Evolutionary conservation across 92 coral and sea anemone genomes (phyloP), one percentile per base, ranked within the genome.

Genomic region (Meandrina meandrites): DNA sequence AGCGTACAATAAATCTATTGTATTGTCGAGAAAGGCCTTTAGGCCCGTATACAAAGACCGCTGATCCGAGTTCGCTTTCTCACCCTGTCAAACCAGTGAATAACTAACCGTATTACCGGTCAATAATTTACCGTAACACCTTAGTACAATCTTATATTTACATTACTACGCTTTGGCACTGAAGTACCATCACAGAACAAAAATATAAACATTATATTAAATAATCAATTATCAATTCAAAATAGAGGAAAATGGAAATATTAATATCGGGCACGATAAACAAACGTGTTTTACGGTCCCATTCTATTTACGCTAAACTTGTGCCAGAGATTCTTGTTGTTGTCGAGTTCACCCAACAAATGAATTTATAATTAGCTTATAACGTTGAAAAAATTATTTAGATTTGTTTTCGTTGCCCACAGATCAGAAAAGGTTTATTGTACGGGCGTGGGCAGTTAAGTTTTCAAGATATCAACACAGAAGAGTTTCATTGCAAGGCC

Each of bases 21-120:
- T 54, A 54, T 73, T 28, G 80, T 75, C 80, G 45, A 73, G 30
- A 74, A 74, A 35, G 87, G 78, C 53, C 75, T 75, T 68, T 62
- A 22, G 73, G 75, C 56, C 56, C 51, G 18, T 10, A 21, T 45
- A 69, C 77, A 70, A 69, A 69, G 66, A 75, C 77, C 77, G 86
- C 78, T 82, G 62, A 34, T 82, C 80, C 80, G 42, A 68, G 86
- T 47, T 82, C 78, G 87, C 73, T 73, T 84, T 73, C 80, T 84
- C 57, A 17, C 87, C 87, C 80, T 73, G 87, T 82, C 86, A 82
- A 82, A 69, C 77, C 86, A 82, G 75, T 45, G 40, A 67, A 82
- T 82, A 82, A 81, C 66, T 81, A 67, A 82, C 64, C 77, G 78
- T 68, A 53, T 73, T 72, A 40, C 30, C 87, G 54, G 87, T 72